Evolutionary conservation across 2,113 vertebrate genomes (phyloP), one percentile per base, ranked within the genome.

Genomic region (Neolamprologus variostigma): DNA sequence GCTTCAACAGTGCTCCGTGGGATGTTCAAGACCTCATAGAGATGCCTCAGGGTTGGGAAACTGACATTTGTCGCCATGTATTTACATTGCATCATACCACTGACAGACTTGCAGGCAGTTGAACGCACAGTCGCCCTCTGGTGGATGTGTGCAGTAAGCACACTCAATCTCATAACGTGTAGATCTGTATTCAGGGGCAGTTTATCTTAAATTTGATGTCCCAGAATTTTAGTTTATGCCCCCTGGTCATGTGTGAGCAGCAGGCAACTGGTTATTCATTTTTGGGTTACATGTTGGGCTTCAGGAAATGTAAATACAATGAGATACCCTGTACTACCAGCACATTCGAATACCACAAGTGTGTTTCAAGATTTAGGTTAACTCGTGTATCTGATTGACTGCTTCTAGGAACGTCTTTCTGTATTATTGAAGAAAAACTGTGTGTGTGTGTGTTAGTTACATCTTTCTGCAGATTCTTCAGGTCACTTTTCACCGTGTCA

Each of bases 401-500:
- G 17, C 6, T 35, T 66, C 17, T n/a, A 35, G 17, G 9, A 66
- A 12, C 1, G 59, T 63, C 28, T 61, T 63, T 63, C 59, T 19
- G 9, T 10, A 33, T 61, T 33, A 61, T 4, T 33, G 59, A 19
- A 63, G 59, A 63, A 63, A 61, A 63, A 63, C 16, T 3, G 21
- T 51, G 50, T 57, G 19, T 8, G 9, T 21, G 53, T 23, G 55
- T 59, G 7, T 57, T 4, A 59, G 9, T 66, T 82, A 96, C 95
- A 90, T 95, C 51, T 3, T 5, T 3, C 89, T 96, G 93, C 33
- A 95, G 50, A 2, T 85, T 82, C 79, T 96, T 81, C 68, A 96
- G 16, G 51, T 95, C 93, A 0, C 45, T 8, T 16, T 3, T 86
- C n/a, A 96, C 84, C 0, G 9, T 1, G 0, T 12, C 2, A 0